phyloP scores from a whole-genome alignment of 2,888 invertebrate species.

The Dendrolimus houi region DNA sequence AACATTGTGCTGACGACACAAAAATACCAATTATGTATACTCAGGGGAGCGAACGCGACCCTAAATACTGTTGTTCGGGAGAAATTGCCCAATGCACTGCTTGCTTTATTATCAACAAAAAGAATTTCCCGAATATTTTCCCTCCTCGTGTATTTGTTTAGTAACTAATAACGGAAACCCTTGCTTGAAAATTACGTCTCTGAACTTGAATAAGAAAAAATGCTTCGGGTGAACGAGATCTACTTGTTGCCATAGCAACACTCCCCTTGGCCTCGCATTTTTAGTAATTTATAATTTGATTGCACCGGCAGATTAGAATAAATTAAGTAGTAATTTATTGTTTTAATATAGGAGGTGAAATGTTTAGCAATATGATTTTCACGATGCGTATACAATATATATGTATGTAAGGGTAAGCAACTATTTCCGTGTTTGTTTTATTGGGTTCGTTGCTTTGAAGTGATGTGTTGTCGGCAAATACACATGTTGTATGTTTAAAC shows the following conservation, averaged over 20 bases:
- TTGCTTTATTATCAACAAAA: conserved; percentile 35
- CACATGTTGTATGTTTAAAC: not conserved
- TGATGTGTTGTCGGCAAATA: not conserved
- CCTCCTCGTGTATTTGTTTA: conserved; percentile 34
- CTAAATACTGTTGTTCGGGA: conserved; percentile 18
- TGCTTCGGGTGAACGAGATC: conserved; percentile 2
- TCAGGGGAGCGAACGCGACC: conserved; percentile 38
- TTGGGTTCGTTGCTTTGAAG: not conserved
- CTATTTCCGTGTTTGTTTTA: not conserved
- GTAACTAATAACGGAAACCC: conserved; percentile 32
- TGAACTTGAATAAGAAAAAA: conserved; percentile 21
- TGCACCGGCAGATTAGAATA: conserved; percentile 21
- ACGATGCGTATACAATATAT: not conserved
- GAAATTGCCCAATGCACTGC: conserved; percentile 46
- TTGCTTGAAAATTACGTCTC: conserved; percentile 28
- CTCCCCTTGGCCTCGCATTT: conserved; percentile 16
- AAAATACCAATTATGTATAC: conserved; percentile 58
- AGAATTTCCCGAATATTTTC: conserved; percentile 29
- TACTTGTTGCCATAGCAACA: conserved; percentile 37
- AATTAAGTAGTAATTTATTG: conserved; percentile 16
- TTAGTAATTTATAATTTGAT: conserved; percentile 26
- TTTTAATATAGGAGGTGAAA: not conserved
- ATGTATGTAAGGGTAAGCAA: not conserved
- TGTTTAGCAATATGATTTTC: not conserved
- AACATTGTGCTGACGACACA: conserved; percentile 38